phyloP scores from a whole-genome alignment of 2,888 invertebrate species.

The Calephelis perditalis region DNA sequence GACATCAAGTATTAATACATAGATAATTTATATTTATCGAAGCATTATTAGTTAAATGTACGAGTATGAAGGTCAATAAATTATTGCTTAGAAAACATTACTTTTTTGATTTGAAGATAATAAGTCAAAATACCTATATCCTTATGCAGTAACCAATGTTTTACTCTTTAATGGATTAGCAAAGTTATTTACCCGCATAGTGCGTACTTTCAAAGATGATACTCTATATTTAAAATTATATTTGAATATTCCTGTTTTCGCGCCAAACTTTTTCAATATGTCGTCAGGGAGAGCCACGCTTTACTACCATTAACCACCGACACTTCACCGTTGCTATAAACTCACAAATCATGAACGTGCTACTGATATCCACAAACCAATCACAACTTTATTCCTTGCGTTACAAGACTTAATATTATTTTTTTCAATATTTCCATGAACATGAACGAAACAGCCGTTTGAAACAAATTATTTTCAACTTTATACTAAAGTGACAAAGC shows the following conservation, averaged over 20 bases:
- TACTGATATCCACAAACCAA: conserved; percentile 44
- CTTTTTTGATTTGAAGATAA: no score
- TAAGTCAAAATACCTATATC: no score
- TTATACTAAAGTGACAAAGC: conserved; percentile 58
- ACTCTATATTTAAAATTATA: conserved; percentile 20
- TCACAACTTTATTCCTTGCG: conserved; percentile 39
- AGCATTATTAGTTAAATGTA: no score
- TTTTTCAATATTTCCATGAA: conserved; percentile 42
- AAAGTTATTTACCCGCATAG: neutral
- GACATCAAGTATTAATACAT: no score
- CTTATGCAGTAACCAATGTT: no score
- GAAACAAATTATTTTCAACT: conserved; percentile 68
- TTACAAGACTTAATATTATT: conserved; percentile 43
- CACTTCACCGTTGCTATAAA: conserved; percentile 78
- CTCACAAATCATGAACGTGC: conserved; percentile 78
- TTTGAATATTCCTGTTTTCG: conserved; percentile 49
- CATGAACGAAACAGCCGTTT: conserved; percentile 51
- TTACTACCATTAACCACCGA: conserved; percentile 76
- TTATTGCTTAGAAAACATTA: no score
- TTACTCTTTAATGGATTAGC: no score
- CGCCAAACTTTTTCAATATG: conserved; percentile 77
- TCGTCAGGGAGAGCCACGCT: conserved; percentile 69
- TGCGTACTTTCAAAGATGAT: neutral
- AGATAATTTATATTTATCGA: no score
- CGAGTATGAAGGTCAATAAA: no score